phyloP scores from a whole-genome alignment of 2,113 vertebrate genomes.

The Cephalopholis sonnerati region DNA sequence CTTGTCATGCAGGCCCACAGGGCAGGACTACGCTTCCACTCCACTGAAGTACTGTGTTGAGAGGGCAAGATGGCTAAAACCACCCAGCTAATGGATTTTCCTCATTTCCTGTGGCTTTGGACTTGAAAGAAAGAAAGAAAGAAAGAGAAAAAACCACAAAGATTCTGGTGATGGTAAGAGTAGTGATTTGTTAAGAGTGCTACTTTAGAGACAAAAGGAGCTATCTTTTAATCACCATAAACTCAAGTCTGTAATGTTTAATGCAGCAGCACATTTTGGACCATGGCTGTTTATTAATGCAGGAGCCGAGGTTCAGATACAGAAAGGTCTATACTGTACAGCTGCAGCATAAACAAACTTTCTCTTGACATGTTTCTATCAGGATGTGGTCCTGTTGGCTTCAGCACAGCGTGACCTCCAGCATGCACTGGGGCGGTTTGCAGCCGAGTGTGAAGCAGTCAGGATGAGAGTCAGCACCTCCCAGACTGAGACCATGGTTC shows the following conservation, averaged over 20 bases:
- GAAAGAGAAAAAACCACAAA: conserved; percentile 22
- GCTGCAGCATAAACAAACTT: background rate
- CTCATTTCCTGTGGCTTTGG: conserved; percentile 75
- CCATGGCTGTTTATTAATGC: conserved; percentile 28
- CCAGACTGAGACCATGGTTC: no score
- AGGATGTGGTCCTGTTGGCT: no score
- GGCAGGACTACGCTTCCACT: conserved; percentile 57
- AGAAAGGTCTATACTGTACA: background rate
- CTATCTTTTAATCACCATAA: conserved; percentile 44
- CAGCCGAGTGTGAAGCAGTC: no score
- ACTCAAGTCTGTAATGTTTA: conserved; percentile 25
- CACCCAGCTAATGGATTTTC: conserved; percentile 76
- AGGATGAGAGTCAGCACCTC: no score
- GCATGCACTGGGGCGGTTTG: no score
- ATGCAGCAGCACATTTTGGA: conserved; percentile 30
- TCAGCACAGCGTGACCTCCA: no score
- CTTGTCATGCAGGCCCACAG: conserved; percentile 70
- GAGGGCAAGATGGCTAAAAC: conserved; percentile 25
- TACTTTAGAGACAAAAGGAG: conserved; percentile 35
- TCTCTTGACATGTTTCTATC: background rate
- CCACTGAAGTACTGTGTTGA: conserved; percentile 34
- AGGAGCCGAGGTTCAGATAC: background rate
- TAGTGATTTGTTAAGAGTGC: conserved; percentile 66
- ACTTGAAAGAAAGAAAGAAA: conserved; percentile 55
- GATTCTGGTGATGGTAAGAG: conserved; percentile 50